Conservation (phyloP, 2,113 vertebrate genomes). For the Crocuta crocuta region DNA sequence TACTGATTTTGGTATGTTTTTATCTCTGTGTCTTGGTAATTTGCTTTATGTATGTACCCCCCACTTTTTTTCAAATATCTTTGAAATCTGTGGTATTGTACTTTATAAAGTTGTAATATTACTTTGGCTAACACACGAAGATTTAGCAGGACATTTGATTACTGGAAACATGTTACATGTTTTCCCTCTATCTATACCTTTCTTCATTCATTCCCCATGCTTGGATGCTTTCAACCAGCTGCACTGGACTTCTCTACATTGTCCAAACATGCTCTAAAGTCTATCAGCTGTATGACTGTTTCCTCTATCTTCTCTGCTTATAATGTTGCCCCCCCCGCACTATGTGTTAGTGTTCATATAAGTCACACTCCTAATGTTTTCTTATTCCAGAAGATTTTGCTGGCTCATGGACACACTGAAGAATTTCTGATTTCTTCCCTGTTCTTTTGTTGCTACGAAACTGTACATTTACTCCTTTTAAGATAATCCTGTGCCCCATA, state of each 20-base stretch:
- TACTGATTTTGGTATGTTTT: neutral
- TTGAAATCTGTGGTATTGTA: neutral
- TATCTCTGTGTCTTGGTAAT: neutral
- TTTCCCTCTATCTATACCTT: neutral
- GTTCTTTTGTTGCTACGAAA: neutral
- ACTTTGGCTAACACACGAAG: neutral
- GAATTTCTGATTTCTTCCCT: neutral
- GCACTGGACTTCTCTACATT: neutral
- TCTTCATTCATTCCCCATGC: neutral
- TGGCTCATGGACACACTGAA: rapidly evolving
- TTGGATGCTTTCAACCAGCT: neutral
- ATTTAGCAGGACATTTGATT: rapidly evolving
- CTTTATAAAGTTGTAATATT: neutral
- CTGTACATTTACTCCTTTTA: too few species aligned
- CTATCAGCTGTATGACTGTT: neutral
- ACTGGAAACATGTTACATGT: too few species aligned
- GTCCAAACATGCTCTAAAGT: neutral
- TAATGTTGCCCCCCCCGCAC: rapidly evolving
- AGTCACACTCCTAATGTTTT: rapidly evolving
- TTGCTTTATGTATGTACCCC: neutral
- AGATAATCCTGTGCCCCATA: rapidly evolving
- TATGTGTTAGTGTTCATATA: rapidly evolving
- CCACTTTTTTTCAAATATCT: neutral
- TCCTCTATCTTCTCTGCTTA: neutral
- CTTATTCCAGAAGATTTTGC: neutral